phyloP scores from a whole-genome alignment of 2,113 vertebrate genomes.

The Aldabrachelys gigantea region DNA sequence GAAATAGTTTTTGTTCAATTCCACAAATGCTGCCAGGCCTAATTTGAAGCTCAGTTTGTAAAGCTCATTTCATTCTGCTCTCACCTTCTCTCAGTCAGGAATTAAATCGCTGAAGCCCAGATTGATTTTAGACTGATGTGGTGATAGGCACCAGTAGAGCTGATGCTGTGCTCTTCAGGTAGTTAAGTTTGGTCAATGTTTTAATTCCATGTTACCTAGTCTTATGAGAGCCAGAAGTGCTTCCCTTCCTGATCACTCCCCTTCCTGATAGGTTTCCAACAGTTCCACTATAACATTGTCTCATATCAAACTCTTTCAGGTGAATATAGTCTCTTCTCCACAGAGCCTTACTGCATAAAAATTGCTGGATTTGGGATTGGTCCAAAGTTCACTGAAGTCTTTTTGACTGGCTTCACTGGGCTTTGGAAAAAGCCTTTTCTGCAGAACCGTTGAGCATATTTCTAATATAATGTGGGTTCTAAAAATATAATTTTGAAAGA shows the following conservation, averaged over 20 bases:
- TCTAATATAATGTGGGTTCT: background rate
- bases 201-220: background rate
- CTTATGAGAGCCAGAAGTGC: background rate
- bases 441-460: background rate
- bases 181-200: background rate
- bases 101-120: background rate
- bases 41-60: background rate
- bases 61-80: background rate
- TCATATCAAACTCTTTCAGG: background rate
- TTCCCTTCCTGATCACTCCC: background rate
- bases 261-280: background rate
- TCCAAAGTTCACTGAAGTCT: background rate
- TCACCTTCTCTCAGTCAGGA: background rate
- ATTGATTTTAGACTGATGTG: background rate
- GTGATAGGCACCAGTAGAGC: background rate
- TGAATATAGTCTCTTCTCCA: background rate
- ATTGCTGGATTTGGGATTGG: background rate
- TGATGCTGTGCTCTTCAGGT: background rate
- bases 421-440: background rate
- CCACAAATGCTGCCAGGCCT: background rate
- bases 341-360: rapidly evolving
- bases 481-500: background rate
- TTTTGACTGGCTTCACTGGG: rapidly evolving
- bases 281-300: background rate
- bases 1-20: background rate